Percentiles rank a stretch among this genome's conserved stretches.
Conservation (phyloP, 2,113 vertebrate species). For the Oryzias curvinotus region DNA sequence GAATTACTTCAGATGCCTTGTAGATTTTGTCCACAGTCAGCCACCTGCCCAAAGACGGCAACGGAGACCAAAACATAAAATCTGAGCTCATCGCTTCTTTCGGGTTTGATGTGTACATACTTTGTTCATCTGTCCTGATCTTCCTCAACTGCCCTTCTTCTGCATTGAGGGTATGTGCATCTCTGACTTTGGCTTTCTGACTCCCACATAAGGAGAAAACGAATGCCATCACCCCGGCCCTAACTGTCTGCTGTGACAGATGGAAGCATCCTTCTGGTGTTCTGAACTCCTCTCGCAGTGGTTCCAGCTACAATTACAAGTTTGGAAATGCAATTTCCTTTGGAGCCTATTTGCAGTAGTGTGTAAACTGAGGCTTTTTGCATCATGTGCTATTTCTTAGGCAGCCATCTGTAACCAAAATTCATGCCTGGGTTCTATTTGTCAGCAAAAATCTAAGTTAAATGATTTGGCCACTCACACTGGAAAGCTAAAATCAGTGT, state of each 20-base stretch:
- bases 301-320: neutral
- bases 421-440: too few relatives aligned
- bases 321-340: too few relatives aligned
- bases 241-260: conserved; percentile 16
- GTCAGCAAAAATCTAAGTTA: too few relatives aligned
- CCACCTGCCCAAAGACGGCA: conserved; percentile 3
- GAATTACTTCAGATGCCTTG: conserved; percentile 28
- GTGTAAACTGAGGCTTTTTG: too few relatives aligned
- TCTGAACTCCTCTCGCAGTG: too few relatives aligned
- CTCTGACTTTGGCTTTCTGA: conserved; percentile 50
- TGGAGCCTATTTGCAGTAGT: too few relatives aligned
- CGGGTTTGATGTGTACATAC: conserved; percentile 45
- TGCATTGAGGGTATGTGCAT: conserved; percentile 21
- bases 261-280: neutral
- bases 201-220: conserved; percentile 30
- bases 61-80: too few relatives aligned
- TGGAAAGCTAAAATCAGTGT: too few relatives aligned
- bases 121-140: conserved; percentile 47
- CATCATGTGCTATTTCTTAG: too few relatives aligned
- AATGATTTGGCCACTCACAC: too few relatives aligned
- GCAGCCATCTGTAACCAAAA: too few relatives aligned
- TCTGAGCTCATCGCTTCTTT: neutral
- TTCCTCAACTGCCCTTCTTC: conserved; percentile 35
- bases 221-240: conserved; percentile 9
- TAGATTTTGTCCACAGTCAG: conserved; percentile 25